Conservation (phyloP, 2,888 invertebrate genomes). For the Drosophila meridionalis region DNA sequence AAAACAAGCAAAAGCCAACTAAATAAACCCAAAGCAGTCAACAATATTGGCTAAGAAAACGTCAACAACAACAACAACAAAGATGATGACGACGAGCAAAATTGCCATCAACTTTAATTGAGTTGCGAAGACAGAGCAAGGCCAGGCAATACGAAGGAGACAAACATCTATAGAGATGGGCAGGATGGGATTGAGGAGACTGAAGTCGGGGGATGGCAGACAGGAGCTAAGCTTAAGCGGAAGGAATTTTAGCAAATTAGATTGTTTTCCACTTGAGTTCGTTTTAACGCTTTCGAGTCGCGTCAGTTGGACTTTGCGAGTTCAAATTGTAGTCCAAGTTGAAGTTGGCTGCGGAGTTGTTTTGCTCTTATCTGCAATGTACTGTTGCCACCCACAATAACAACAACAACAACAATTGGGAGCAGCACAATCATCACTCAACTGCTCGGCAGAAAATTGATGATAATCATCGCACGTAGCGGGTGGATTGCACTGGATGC, state of each 20-base stretch:
- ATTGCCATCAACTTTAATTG: conserved; percentile 80
- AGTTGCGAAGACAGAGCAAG: conserved; percentile 72
- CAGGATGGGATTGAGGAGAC: conserved; percentile 3
- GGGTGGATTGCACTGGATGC: conserved; percentile 17
- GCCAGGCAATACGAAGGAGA: conserved; percentile 39
- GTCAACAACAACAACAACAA: conserved; percentile 44
- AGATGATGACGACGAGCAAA: conserved; percentile 46
- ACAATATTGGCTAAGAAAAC: conserved; percentile 73
- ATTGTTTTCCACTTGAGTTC: conserved; percentile 85
- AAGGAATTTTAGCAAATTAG: conserved; percentile 83
- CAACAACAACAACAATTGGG: conserved; percentile 16
- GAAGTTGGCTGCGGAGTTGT: conserved; percentile 22
- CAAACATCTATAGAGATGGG: conserved; percentile 36
- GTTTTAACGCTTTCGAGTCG: conserved; percentile 75
- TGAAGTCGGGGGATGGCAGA: neutral
- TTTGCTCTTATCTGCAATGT: conserved; percentile 31
- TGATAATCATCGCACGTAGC: conserved; percentile 82
- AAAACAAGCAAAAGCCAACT: conserved; percentile 66
- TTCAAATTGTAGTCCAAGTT: conserved; percentile 19
- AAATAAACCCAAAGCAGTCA: conserved; percentile 72
- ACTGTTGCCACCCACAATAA: conserved; percentile 35
- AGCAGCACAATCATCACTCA: conserved; percentile 72
- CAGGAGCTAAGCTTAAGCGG: conserved; percentile 53
- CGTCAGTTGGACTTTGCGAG: conserved; percentile 39
- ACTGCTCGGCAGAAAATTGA: conserved; percentile 79